Evolutionary conservation across 2,797 vertebrate genomes (phyloP).

Genomic region (Danio albolineatus): DNA sequence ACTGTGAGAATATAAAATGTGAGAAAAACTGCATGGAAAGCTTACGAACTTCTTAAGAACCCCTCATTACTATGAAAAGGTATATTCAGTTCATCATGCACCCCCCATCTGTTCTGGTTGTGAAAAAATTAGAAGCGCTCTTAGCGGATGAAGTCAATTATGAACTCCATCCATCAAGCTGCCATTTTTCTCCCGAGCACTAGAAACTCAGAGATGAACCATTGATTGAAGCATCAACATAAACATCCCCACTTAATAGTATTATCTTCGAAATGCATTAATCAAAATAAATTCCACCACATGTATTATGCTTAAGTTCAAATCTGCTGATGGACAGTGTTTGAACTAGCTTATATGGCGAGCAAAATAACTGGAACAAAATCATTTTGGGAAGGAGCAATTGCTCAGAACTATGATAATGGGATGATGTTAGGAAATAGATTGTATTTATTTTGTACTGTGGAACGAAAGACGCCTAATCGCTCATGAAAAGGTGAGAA

Average conservation of each 20-base stretch:
- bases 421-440: conserved; percentile 10
- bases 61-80: conserved; percentile 29
- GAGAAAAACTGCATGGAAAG: conserved; percentile 1
- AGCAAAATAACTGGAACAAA: background rate
- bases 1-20: background rate
- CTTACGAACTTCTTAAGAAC: conserved; percentile 3
- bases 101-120: conserved; percentile 63
- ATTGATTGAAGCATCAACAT: conserved; percentile 41
- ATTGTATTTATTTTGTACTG: conserved; percentile 1
- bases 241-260: conserved; percentile 32
- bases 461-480: conserved; percentile 10
- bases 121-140: conserved; percentile 65
- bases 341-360: background rate
- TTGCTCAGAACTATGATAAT: background rate
- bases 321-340: background rate
- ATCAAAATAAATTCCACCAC: conserved; percentile 13
- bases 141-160: conserved; percentile 71
- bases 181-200: conserved; percentile 58
- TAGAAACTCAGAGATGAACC: conserved; percentile 54
- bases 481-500: conserved; percentile 7
- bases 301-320: background rate
- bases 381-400: background rate
- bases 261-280: conserved; percentile 28
- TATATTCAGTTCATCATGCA: conserved; percentile 66
- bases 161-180: conserved; percentile 73